phyloP scores from a whole-genome alignment of 2,797 vertebrate genomes.

The Myripristis murdjan region DNA sequence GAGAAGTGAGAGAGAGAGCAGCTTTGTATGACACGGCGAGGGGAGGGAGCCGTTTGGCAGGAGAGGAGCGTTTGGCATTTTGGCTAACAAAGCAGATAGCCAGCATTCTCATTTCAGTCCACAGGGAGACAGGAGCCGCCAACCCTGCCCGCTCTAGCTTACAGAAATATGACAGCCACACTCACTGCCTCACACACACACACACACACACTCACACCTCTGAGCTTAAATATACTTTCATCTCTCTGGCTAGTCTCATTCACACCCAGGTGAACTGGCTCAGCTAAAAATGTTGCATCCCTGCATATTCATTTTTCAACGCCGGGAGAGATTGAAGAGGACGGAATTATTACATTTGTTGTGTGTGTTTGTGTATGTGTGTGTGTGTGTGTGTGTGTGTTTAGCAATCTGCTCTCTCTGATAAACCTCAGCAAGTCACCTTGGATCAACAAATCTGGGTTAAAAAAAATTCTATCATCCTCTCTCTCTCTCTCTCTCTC shows the following conservation, averaged over 20 bases:
- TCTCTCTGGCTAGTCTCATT: constrained; percentile 43
- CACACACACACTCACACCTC: constrained; percentile 7
- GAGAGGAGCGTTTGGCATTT: constrained; percentile 69
- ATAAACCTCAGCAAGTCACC: constrained; percentile 61
- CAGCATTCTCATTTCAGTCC: constrained; percentile 65
- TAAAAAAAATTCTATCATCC: constrained; percentile 29
- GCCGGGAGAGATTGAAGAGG: constrained; percentile 13
- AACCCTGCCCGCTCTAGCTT: constrained; percentile 62
- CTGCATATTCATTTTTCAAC: constrained; percentile 48
- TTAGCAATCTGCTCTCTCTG: constrained; percentile 33
- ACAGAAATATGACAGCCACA: constrained; percentile 57
- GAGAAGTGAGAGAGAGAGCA: constrained; percentile 5
- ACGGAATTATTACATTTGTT: constrained; percentile 28
- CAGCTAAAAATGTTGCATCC: constrained; percentile 53
- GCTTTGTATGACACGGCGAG: constrained; percentile 63
- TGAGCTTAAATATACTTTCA: constrained; percentile 46
- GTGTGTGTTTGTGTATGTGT: constrained; percentile 13
- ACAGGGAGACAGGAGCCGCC: constrained; percentile 61
- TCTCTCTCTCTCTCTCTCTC: constrained; percentile 20
- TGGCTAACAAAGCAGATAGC: constrained; percentile 77
- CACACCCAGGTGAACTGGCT: constrained; percentile 50
- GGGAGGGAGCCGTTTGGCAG: constrained; percentile 69
- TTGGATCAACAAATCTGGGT: constrained; percentile 57
- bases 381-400: background rate
- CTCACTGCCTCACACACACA: constrained; percentile 6